Evolutionary conservation across 2,888 invertebrate genomes (phyloP).

Genomic region (Drosophila nr. medialis): DNA sequence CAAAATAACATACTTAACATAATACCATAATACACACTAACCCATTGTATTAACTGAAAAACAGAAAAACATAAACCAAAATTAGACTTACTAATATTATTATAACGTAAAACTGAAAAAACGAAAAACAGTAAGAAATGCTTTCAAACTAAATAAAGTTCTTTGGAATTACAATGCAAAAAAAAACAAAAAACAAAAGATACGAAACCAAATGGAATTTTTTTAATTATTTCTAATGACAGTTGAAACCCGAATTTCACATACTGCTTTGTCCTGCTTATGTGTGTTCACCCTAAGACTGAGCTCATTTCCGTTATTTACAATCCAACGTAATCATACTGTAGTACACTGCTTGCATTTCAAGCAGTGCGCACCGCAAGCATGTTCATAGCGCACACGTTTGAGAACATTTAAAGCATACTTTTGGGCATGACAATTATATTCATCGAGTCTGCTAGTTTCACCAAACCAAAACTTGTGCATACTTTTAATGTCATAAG

Average conservation of each 20-base stretch:
- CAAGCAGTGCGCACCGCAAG: not conserved
- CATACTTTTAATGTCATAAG: not conserved
- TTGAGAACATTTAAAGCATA: not conserved
- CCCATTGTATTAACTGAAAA: constrained; percentile 69
- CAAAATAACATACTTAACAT: constrained; percentile 47
- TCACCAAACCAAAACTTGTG: not conserved
- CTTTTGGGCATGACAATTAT: not conserved
- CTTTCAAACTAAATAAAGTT: constrained; percentile 84
- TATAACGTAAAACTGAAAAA: constrained; percentile 68
- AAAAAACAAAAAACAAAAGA: constrained; percentile 61
- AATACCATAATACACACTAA: constrained; percentile 51
- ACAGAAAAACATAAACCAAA: constrained; percentile 40
- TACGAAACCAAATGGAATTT: constrained; percentile 47
- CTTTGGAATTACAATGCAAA: constrained; percentile 82
- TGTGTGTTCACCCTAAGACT: not conserved
- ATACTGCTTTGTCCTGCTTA: constrained; percentile 8
- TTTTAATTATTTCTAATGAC: constrained; percentile 1
- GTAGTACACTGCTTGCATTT: not conserved
- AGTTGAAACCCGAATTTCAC: not conserved
- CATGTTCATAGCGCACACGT: not conserved
- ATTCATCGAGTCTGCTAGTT: not conserved
- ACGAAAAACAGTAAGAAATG: constrained; percentile 67
- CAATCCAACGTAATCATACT: not conserved
- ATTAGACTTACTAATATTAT: constrained; percentile 76
- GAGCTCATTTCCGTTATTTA: not conserved